A percentile compares a stretch with the other conserved stretches of the same genome.
Evolutionary conservation across 2,797 vertebrate genomes (phyloP).

Genomic region (Gymnoscopelus microlampas): DNA sequence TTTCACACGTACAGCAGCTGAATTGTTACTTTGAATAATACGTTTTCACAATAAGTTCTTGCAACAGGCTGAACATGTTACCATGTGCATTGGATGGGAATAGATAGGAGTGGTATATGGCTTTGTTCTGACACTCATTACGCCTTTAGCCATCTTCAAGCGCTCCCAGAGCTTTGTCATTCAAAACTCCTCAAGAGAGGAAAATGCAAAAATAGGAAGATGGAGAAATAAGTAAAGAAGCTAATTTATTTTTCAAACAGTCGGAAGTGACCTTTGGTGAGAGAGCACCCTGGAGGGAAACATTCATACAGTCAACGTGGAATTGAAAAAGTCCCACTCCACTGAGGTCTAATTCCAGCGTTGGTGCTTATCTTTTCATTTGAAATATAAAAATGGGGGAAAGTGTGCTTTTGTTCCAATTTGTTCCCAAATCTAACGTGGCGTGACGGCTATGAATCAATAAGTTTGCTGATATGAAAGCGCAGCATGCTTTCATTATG

Average conservation of each 20-base stretch:
- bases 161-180: constrained; percentile 60
- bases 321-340: neutral
- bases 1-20: constrained; percentile 10
- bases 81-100: constrained; percentile 65
- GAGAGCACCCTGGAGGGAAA: constrained; percentile 9
- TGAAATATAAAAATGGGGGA: neutral
- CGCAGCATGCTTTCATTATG: constrained; percentile 20
- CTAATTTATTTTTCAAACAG: constrained; percentile 53
- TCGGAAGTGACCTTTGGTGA: constrained; percentile 49
- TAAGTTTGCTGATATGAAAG: neutral
- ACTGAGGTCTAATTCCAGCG: neutral
- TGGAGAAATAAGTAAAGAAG: constrained; percentile 29
- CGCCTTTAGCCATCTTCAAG: constrained; percentile 53
- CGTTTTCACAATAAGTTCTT: constrained; percentile 47
- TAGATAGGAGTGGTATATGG: constrained; percentile 30
- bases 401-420: constrained; percentile 3
- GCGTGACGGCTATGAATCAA: constrained; percentile 3
- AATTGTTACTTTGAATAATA: constrained; percentile 52
- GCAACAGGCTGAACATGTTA: constrained; percentile 56
- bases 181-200: constrained; percentile 54
- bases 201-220: constrained; percentile 41
- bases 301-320: neutral
- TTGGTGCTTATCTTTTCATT: constrained; percentile 12
- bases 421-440: neutral
- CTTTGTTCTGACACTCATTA: constrained; percentile 51